A percentile compares a stretch with the other conserved stretches of the same genome.
These are phyloP conservation scores for Melozone crissalis DNA, from an alignment of 2,113 vertebrate species.

Conservation along the genomic window DNA sequence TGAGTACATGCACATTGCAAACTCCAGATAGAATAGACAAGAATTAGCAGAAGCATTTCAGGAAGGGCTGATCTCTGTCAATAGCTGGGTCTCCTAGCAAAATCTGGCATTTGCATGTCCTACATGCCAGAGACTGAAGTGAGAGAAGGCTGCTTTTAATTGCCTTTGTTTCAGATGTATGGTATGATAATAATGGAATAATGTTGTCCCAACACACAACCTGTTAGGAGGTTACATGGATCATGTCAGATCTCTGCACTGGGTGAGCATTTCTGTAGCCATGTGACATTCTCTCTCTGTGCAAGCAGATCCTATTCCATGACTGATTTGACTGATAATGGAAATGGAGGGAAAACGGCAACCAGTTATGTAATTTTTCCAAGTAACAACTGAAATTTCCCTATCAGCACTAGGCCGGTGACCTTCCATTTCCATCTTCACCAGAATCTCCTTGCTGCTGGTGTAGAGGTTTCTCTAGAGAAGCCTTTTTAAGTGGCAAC, in stretches of 20 bases:
- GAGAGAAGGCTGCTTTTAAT: not conserved
- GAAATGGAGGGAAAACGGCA: not conserved
- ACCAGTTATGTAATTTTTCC: not conserved
- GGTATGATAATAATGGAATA: not conserved
- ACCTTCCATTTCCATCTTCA: not conserved
- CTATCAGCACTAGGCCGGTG: not conserved
- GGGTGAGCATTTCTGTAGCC: not conserved
- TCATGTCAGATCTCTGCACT: not conserved
- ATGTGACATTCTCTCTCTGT: not conserved
- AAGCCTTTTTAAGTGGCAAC: not conserved
- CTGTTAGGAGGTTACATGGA: not conserved
- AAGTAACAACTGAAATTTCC: not conserved
- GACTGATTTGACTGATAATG: not conserved
- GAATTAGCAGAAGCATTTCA: not conserved
- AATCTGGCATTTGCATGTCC: not conserved
- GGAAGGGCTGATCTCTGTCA: not conserved
- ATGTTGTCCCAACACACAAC: not conserved
- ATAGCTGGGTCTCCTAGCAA: not conserved
- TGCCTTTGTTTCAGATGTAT: not conserved
- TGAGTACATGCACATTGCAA: not conserved
- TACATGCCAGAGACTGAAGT: not conserved
- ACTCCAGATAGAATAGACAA: not conserved
- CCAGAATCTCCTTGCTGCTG: not conserved
- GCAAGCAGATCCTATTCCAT: not conserved
- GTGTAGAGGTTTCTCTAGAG: not conserved